Conservation (phyloP, 2,113 vertebrate species). For the Ptilonorhynchus violaceus region DNA sequence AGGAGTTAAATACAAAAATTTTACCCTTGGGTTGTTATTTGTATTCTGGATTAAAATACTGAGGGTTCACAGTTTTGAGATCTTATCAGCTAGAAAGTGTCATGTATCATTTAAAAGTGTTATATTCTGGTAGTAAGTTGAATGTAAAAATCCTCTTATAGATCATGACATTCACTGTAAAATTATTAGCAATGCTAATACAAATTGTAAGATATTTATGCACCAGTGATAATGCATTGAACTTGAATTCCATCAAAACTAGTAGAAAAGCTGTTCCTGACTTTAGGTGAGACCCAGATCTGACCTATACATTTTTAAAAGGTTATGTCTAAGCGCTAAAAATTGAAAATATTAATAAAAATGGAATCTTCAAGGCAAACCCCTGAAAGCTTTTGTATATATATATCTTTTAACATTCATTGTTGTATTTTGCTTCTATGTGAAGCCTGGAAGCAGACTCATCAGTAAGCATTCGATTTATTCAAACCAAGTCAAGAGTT, state of each 20-base stretch:
- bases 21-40: background rate
- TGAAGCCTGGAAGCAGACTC: background rate
- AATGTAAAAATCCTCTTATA: background rate
- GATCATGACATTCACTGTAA: background rate
- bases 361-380: background rate
- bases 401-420: background rate
- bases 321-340: background rate
- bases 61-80: background rate
- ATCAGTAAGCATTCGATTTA: background rate
- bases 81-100: background rate
- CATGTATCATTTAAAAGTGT: background rate
- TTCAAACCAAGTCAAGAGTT: background rate
- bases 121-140: background rate
- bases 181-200: conserved; percentile 10
- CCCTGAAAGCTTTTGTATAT: background rate
- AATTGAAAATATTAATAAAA: background rate
- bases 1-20: background rate
- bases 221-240: background rate
- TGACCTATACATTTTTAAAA: background rate
- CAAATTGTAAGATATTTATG: background rate
- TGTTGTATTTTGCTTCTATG: background rate
- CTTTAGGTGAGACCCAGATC: background rate
- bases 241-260: background rate
- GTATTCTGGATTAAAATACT: background rate
- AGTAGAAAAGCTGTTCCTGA: background rate